Conservation (phyloP, 2,113 vertebrate species). For the Lagenorhynchus albirostris region DNA sequence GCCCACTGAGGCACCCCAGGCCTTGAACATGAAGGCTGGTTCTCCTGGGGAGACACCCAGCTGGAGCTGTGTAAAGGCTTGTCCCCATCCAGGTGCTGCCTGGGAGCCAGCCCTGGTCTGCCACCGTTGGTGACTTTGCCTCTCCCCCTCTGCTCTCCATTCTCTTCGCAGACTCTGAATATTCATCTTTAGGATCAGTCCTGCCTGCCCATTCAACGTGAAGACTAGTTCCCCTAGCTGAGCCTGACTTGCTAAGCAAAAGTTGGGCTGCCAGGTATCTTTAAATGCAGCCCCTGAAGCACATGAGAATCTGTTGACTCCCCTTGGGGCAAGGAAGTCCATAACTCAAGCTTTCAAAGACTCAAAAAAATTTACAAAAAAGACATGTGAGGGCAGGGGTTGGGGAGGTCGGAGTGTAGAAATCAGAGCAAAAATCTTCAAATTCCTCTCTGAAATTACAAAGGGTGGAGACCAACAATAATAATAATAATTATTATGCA, state of each 20-base stretch:
- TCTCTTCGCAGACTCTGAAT: background rate
- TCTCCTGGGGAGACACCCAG: background rate
- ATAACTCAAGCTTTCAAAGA: background rate
- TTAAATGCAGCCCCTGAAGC: background rate
- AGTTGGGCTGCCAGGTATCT: background rate
- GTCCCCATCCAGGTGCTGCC: background rate
- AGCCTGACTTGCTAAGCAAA: background rate
- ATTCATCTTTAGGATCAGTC: background rate
- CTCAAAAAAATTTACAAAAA: background rate
- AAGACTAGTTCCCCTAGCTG: background rate
- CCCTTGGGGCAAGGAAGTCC: background rate
- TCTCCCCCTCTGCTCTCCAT: background rate
- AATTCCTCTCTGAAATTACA: conserved; percentile 16
- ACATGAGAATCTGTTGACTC: background rate
- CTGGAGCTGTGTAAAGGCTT: background rate
- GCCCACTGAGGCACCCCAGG: no score
- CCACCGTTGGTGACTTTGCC: background rate
- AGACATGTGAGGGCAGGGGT: background rate
- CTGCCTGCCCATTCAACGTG: background rate
- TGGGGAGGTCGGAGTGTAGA: accelerated
- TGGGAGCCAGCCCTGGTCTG: background rate
- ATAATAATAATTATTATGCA: background rate
- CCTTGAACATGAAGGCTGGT: accelerated
- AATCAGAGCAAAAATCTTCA: background rate
- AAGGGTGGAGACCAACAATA: background rate